These are phyloP conservation scores for Ichneumoninae sp. DNA, from an alignment of 2,888 invertebrate species.

Conservation along the genomic window DNA sequence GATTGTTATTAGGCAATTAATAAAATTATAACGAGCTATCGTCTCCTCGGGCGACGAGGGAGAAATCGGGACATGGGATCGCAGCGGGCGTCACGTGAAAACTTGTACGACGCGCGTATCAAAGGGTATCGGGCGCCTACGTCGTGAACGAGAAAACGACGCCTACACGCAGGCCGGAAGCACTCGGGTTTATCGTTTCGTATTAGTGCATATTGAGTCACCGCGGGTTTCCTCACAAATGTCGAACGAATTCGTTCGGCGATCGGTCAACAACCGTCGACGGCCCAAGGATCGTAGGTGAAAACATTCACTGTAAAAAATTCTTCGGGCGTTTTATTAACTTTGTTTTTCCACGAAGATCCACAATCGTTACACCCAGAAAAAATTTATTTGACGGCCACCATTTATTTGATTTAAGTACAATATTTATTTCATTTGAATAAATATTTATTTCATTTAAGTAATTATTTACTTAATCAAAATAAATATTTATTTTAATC, in stretches of 20 bases:
- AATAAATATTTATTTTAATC: too few species aligned
- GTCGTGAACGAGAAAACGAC: slow-evolving; percentile 47
- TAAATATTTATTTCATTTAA: too few species aligned
- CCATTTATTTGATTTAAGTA: too few species aligned
- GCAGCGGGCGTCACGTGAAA: slow-evolving; percentile 35
- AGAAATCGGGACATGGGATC: slow-evolving; percentile 48
- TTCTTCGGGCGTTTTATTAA: too few species aligned
- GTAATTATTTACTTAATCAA: too few species aligned
- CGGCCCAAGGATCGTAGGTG: background rate
- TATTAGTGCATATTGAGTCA: slow-evolving; percentile 5
- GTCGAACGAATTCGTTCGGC: slow-evolving; percentile 39
- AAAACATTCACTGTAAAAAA: too few species aligned
- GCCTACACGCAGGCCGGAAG: slow-evolving; percentile 62
- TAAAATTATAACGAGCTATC: slow-evolving; percentile 51
- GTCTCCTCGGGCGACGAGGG: slow-evolving; percentile 38
- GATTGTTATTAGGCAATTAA: slow-evolving; percentile 50
- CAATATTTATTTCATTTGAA: too few species aligned
- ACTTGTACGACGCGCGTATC: slow-evolving; percentile 29
- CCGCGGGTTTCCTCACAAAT: slow-evolving; percentile 18
- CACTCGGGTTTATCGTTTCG: slow-evolving; percentile 45
- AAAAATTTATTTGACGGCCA: too few species aligned
- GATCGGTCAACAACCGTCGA: background rate
- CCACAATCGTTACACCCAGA: too few species aligned
- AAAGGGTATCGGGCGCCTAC: slow-evolving; percentile 38
- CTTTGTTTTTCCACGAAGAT: too few species aligned